Conservation (phyloP, 2,797 vertebrate genomes). For the Chaetophractus vellerosus region DNA sequence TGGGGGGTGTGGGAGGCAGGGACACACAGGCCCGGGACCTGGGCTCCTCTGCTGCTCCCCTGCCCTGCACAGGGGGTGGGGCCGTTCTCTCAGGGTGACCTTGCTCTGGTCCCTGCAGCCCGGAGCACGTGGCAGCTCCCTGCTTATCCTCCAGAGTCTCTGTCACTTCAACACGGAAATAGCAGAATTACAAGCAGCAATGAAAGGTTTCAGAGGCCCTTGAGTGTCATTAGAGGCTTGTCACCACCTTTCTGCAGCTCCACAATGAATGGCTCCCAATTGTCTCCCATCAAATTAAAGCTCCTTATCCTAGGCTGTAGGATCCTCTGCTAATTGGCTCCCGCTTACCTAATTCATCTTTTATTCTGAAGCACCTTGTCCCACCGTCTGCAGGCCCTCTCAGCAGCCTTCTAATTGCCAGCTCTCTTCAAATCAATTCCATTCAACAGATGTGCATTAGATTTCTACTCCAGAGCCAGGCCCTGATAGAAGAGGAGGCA, state of each 20-base stretch:
- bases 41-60: not conserved
- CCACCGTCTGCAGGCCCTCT: not conserved
- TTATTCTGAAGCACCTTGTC: slow-evolving; percentile 62
- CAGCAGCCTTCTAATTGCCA: slow-evolving; percentile 52
- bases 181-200: slow-evolving; percentile 69
- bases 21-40: not conserved
- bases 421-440: slow-evolving; percentile 57
- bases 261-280: slow-evolving; percentile 75
- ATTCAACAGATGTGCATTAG: slow-evolving; percentile 60
- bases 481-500: not conserved
- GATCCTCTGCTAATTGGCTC: slow-evolving; percentile 69
- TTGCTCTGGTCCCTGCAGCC: not conserved
- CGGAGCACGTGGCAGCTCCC: not conserved
- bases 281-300: slow-evolving; percentile 76
- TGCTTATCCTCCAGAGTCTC: not conserved
- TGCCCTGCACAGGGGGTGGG: not conserved
- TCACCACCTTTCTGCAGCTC: slow-evolving; percentile 58
- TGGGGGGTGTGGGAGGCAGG: not conserved
- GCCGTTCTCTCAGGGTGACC: not conserved
- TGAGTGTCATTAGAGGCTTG: slow-evolving; percentile 60
- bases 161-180: slow-evolving; percentile 38
- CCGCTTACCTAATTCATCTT: slow-evolving; percentile 70
- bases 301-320: slow-evolving; percentile 70
- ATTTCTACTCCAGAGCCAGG: not conserved
- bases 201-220: slow-evolving; percentile 76